Evolutionary conservation across 1,140 invertebrate genomes (phyloP), one percentile per base, ranked within the genome.

Genomic region (Cephus cinctus): DNA sequence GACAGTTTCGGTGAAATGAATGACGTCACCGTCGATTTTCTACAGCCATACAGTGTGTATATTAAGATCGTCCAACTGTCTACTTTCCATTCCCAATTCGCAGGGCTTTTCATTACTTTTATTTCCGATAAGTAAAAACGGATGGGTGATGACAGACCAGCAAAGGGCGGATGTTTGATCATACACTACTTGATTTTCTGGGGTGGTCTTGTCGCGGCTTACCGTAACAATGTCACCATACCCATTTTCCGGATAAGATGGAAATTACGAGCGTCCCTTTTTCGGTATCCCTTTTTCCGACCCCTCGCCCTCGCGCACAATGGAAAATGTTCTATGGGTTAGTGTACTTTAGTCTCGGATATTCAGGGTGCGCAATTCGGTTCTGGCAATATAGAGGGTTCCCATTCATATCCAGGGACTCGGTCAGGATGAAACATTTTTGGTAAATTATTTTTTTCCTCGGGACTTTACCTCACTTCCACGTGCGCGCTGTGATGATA

Each of bases 231-330:
- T 30, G 41, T 20, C 21, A 23, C 20, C 44, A 31, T 53, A 55
- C 58, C 61, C 52, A 66, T 71, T 69, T 67, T 56, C 51, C 44
- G 57, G 56, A 63, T 67, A 64, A 67, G 66, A 63, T 56, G 56
- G 59, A 66, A 67, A 67, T 69, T 69, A 65, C 59, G 57, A 62
- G 48, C 43, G 52, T 57, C 56, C 45, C 51, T 52, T 57, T 63
- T 50, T 52, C 42, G 45, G 48, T 40, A 55, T 58, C 35, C 42
- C 43, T 58, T 50, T 58, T 43, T 41, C 52, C 23, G 38, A 22
- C n/a, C 46, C 16, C 12, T 43, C 30, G 43, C 36, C 54, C 18
- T 9, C 30, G 32, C 54, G 47, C 43, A 60, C 58, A 60, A 60
- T 60, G 19, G 57, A 23, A 51, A 43, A 59, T 49, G 50, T 59